Percentiles rank a stretch among this genome's conserved stretches.
Evolutionary conservation across 1,140 invertebrate genomes (phyloP).

Genomic region (Meloidogyne floridensis): DNA sequence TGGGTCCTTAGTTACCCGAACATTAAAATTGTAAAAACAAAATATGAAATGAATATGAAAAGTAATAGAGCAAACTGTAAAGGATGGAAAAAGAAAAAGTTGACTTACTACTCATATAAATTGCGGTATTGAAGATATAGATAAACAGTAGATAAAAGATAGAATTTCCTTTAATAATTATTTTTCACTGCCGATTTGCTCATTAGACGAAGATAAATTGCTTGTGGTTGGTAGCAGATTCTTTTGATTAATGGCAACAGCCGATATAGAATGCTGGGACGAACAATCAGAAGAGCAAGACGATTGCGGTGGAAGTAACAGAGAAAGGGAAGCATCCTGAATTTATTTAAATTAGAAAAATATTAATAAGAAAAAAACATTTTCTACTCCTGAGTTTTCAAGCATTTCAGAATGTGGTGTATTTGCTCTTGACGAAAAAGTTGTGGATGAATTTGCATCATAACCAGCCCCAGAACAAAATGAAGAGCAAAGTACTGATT

Average conservation of each 20-base stretch:
- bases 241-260: background rate
- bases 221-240: background rate
- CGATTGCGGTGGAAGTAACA: slow-evolving; percentile 10
- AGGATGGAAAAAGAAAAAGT: background rate
- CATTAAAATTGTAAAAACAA: background rate
- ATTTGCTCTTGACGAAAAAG: slow-evolving; percentile 41
- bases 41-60: background rate
- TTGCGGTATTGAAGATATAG: too few relatives aligned
- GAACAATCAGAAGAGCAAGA: slow-evolving; percentile 14
- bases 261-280: background rate
- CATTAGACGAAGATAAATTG: background rate
- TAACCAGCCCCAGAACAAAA: slow-evolving; percentile 34
- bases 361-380: background rate
- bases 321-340: background rate
- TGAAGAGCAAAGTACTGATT: slow-evolving; percentile 1
- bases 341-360: background rate
- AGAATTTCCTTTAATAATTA: background rate
- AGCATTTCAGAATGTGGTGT: slow-evolving; percentile 34
- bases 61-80: background rate
- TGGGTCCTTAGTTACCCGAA: background rate
- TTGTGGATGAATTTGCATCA: slow-evolving; percentile 50
- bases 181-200: background rate
- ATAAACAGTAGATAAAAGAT: too few relatives aligned
- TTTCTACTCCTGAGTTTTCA: slow-evolving; percentile 26
- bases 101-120: too few relatives aligned